phyloP scores from a whole-genome alignment of 2,888 invertebrate genomes.

The Polymixis flavicincta region DNA sequence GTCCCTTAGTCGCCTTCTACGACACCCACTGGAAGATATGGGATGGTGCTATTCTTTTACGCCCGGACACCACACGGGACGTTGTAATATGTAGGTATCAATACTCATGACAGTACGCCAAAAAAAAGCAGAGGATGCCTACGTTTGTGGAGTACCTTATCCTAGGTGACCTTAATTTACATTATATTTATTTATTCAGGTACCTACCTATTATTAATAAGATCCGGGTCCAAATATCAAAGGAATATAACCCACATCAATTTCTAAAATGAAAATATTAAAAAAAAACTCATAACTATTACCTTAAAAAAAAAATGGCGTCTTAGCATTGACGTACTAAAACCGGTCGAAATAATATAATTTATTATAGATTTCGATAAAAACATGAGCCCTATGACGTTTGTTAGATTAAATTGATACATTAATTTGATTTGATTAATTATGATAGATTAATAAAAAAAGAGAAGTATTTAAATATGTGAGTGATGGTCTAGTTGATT shows the following conservation, averaged over 20 bases:
- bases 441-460: not conserved
- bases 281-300: not conserved
- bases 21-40: too few species aligned
- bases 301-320: too few species aligned
- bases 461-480: not conserved
- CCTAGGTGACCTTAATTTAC: not conserved
- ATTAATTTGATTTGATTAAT: too few species aligned
- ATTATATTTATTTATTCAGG: too few species aligned
- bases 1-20: too few species aligned
- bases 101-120: too few species aligned
- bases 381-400: not conserved
- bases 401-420: not conserved
- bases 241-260: not conserved
- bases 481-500: too few species aligned
- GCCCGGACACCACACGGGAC: too few species aligned
- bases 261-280: not conserved
- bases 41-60: too few species aligned
- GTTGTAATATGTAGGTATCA: too few species aligned
- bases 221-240: constrained; percentile 26
- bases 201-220: not conserved
- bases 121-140: too few species aligned
- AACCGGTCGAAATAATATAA: constrained; percentile 19
- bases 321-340: not conserved
- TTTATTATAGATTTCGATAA: not conserved
- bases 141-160: too few species aligned